phyloP scores from a whole-genome alignment of 2,797 vertebrate species.

The Atherinosoma microstoma region DNA sequence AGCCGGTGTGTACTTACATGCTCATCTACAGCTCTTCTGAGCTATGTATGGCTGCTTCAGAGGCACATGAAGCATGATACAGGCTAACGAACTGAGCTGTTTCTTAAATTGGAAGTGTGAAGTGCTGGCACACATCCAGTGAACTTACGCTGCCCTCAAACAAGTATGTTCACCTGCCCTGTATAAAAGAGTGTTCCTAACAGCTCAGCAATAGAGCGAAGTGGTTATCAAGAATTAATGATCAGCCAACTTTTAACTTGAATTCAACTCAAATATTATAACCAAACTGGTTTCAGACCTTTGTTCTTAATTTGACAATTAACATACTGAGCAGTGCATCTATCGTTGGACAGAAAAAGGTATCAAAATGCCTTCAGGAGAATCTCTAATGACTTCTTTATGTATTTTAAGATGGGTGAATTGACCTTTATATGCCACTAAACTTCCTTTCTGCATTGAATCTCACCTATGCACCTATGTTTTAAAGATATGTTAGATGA shows the following conservation, averaged over 20 bases:
- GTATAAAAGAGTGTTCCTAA: constrained; percentile 29
- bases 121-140: constrained; percentile 34
- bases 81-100: background rate
- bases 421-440: background rate
- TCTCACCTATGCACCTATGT: background rate
- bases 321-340: background rate
- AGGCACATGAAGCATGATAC: constrained; percentile 27
- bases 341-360: background rate
- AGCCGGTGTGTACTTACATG: constrained; percentile 10
- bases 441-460: constrained; percentile 37
- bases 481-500: constrained; percentile 15
- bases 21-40: constrained; percentile 1
- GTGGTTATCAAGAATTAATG: constrained; percentile 12
- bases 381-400: background rate
- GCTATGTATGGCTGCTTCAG: constrained; percentile 22
- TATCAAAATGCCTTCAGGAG: background rate
- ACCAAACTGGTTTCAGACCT: background rate
- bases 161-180: constrained; percentile 43
- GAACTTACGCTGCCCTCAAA: constrained; percentile 44
- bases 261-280: background rate
- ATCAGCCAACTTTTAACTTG: constrained; percentile 17
- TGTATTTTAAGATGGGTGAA: background rate
- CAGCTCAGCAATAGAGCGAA: constrained; percentile 3
- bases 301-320: background rate
- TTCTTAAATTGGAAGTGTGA: constrained; percentile 48